Base-by-base conservation (phyloP, 2,113 vertebrate species). In the Eulemur macaco region DNA sequence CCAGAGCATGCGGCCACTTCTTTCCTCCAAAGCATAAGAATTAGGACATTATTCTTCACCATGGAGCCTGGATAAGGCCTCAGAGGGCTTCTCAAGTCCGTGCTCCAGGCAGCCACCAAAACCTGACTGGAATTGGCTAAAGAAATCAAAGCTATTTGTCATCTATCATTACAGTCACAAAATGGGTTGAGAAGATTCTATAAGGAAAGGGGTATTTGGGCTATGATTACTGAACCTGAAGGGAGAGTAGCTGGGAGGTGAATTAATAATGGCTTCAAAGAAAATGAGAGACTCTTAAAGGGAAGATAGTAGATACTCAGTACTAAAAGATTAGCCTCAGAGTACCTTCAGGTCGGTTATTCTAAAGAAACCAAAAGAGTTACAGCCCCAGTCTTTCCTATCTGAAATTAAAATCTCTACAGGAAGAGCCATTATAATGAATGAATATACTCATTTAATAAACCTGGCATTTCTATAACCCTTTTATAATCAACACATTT, bases 381-480 rank as follows among this genome's bases (percentile, higher is more conserved):
- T 86, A 95, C 11, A 94, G 47, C 7, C 10, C 21, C 64, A 20
- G 18, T 73, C 54, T 92, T 96, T 94, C 42, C 66, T 95, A 96
- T 88, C 85, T 94, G 66, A 95, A 97, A 96, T 96, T 86, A 96
- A 88, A 95, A 96, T 96, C 93, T 96, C 39, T 15, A 27, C 60
- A 74, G 68, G 27, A 87, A 80, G 25, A 85, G 20, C 52, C 88
- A 89, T 84, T 82, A 88, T 69, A 94, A 76, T 83, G 85, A 94
- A 76, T 86, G 85, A 97, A 84, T 60, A 92, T 68, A 47, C 42
- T 88, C 76, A 94, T n/a, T 95, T 77, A 92, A 84, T 80, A 92
- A 45, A 87, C 37, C 37, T 91, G 94, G 66, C 14, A 68, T 95
- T 95, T 86, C 85, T 85, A 31, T 81, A 86, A 69, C 71, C 91